These are phyloP conservation scores for Typhlomys cinereus DNA, from an alignment of 2,113 vertebrate genomes.

Conservation along the genomic window DNA sequence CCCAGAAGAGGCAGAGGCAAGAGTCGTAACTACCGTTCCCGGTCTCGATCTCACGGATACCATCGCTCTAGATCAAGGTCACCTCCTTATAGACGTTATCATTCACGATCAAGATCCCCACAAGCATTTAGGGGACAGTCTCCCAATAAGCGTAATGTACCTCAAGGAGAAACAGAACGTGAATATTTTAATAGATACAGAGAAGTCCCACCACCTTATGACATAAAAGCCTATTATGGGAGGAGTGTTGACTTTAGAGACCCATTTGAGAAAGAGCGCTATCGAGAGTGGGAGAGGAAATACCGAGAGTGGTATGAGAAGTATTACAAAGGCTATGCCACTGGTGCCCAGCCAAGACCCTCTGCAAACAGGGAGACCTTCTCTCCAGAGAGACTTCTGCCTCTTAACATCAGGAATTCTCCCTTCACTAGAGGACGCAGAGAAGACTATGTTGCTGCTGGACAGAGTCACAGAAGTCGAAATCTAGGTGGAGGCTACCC, in stretches of 20 bases:
- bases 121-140: slow-evolving; percentile 90
- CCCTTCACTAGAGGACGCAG: slow-evolving; percentile 87
- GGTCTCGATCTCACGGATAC: slow-evolving; percentile 91
- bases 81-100: slow-evolving; percentile 89
- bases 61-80: slow-evolving; percentile 94
- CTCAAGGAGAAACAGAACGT: slow-evolving; percentile 86
- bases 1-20: slow-evolving; percentile 88
- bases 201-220: slow-evolving; percentile 90
- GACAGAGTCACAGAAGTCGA: slow-evolving; percentile 85
- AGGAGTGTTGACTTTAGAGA: slow-evolving; percentile 89
- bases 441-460: slow-evolving; percentile 83
- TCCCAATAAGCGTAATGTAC: slow-evolving; percentile 90
- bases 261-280: slow-evolving; percentile 92
- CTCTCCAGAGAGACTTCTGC: slow-evolving; percentile 87
- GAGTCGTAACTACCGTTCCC: slow-evolving; percentile 89
- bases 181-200: slow-evolving; percentile 89
- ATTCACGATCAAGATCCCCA: slow-evolving; percentile 91
- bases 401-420: slow-evolving; percentile 87
- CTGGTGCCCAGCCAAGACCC: slow-evolving; percentile 86
- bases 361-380: slow-evolving; percentile 86
- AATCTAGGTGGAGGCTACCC: slow-evolving; percentile 83
- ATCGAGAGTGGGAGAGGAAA: slow-evolving; percentile 93
- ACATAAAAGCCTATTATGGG: slow-evolving; percentile 90
- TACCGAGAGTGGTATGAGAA: slow-evolving; percentile 97
- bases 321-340: slow-evolving; percentile 91